phyloP scores from a whole-genome alignment of 2,888 invertebrate species.

The Notodonta ziczac region DNA sequence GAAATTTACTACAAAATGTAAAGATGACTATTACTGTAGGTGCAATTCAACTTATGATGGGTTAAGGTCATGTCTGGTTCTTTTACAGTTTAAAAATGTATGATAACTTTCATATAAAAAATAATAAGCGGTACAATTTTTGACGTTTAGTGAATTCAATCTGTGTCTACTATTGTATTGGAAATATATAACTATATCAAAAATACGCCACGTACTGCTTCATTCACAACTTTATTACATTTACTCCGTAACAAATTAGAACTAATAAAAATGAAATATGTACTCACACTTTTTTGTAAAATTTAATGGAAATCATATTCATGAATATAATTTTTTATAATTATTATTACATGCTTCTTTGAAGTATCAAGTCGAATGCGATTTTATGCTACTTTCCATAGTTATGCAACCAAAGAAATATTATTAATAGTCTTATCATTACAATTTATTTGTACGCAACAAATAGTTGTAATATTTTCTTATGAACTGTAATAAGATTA shows the following conservation, averaged over 20 bases:
- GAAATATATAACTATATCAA: neutral
- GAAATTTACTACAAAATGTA: no score
- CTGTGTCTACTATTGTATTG: neutral
- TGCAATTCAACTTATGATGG: no score
- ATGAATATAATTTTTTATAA: neutral
- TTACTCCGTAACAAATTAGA: slow-evolving; percentile 2
- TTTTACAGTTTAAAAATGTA: no score
- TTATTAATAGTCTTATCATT: no score
- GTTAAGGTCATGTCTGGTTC: no score
- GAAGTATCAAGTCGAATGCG: neutral
- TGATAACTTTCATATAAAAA: neutral
- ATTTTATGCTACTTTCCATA: neutral
- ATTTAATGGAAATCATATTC: slow-evolving; percentile 3
- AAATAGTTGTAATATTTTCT: neutral
- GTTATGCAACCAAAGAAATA: neutral
- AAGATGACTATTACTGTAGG: no score
- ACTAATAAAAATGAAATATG: neutral
- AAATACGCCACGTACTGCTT: slow-evolving; percentile 4
- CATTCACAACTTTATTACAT: slow-evolving; percentile 5
- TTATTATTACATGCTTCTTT: neutral
- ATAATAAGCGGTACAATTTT: neutral
- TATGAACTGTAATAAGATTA: no score
- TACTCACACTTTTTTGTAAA: neutral
- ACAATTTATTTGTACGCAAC: no score
- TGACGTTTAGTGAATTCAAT: neutral